Conservation (phyloP, 2,797 vertebrate species). For the Tolypeutes matacus region DNA sequence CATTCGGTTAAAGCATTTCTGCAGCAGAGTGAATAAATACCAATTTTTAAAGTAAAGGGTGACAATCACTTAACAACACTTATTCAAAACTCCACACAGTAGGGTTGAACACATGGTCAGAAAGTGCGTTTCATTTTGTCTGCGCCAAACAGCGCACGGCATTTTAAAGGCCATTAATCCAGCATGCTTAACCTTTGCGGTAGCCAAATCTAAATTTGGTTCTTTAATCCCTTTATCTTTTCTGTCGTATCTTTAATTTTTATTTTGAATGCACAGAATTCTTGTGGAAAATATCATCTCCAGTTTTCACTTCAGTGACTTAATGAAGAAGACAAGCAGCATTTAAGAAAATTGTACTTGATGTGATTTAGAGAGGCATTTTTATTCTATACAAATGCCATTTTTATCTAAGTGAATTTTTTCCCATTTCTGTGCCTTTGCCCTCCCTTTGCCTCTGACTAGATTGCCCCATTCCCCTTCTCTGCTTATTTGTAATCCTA, state of each 20-base stretch:
- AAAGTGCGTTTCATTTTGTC: too few relatives aligned
- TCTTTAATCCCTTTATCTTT: neutral
- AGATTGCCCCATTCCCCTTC: fast-evolving
- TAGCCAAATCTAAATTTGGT: neutral
- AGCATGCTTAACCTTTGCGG: neutral
- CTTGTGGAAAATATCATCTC: neutral
- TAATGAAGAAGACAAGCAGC: neutral
- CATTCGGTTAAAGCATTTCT: slow-evolving; percentile 61
- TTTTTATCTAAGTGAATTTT: neutral
- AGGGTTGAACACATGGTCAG: neutral
- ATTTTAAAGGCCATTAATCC: neutral
- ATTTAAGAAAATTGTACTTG: neutral
- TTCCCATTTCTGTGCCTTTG: neutral
- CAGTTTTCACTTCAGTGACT: neutral
- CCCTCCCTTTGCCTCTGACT: neutral
- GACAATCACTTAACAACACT: neutral
- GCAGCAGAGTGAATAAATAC: slow-evolving; percentile 67
- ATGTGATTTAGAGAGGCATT: neutral
- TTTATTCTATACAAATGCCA: neutral
- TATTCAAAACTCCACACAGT: neutral
- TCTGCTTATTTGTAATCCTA: fast-evolving
- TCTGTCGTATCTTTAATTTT: slow-evolving; percentile 11
- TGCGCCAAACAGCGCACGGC: fast-evolving
- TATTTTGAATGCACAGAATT: neutral
- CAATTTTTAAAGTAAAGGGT: slow-evolving; percentile 63